Base-by-base conservation (phyloP, 2,113 vertebrate genomes). In the Taxidea taxus region DNA sequence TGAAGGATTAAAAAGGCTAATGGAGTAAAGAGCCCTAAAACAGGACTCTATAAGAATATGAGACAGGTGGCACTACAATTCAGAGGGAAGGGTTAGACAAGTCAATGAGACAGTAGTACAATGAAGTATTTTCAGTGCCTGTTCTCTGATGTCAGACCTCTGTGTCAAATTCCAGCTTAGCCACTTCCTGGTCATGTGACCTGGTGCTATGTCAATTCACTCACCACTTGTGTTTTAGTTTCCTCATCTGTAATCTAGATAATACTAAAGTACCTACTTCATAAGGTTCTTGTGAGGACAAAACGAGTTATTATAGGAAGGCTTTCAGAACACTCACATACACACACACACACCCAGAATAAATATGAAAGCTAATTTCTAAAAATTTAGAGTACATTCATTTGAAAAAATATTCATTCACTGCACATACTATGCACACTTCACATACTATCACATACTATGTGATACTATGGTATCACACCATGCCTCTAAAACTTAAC, bases 381-480 rank as follows among this genome's bases (percentile, higher is more conserved):
- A 88, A 87, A 94, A 94, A 10, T 87, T 20, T 47, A 94, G 15
- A 54, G 29, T 54, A 83, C 4, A 47, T 80, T 90, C 62, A 80
- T 60, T 47, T 94, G 54, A 96, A 96, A 64, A 98, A 90, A 90
- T 13, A 31, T n/a, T 86, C 60, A 83, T 27, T 83, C 31, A 83
- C 12, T 91, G 42, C 25, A 75, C 81, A 87, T 78, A 77, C 75
- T 89, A 49, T 93, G 70, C n/a, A n/a, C n/a, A n/a, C n/a, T n/a
- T n/a, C n/a, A n/a, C n/a, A n/a, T n/a, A n/a, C n/a, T n/a, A n/a
- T n/a, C n/a, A n/a, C n/a, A n/a, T n/a, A n/a, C n/a, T n/a, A n/a
- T n/a, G n/a, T n/a, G n/a, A 87, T 78, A 77, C 75, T 89, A 49
- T 93, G 70, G 2, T 85, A 91, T 84, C n/a, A n/a, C 13, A 90